Conservation (phyloP, 2,888 invertebrate genomes). For the Lasiommata megera region DNA sequence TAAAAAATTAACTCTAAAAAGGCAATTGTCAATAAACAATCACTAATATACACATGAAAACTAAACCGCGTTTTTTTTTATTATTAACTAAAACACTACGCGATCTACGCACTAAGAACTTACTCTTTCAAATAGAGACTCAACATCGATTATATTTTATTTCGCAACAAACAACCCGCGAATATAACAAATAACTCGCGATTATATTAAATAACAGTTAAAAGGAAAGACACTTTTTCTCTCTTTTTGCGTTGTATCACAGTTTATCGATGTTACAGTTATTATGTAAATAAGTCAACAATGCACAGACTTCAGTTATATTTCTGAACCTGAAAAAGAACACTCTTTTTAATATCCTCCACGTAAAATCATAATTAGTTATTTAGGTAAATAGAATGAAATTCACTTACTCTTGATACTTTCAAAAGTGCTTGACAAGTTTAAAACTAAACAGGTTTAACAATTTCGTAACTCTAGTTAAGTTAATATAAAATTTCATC, state of each 20-base stretch:
- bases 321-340: conserved; percentile 21
- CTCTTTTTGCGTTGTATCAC: conserved; percentile 37
- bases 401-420: no score
- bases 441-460: no score
- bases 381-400: not conserved
- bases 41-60: not conserved
- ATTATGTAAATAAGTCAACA: conserved; percentile 24
- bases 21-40: not conserved
- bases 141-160: conserved; percentile 62
- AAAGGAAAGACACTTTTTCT: conserved; percentile 25
- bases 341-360: not conserved
- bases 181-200: conserved; percentile 57
- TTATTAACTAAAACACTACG: conserved; percentile 8
- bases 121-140: conserved; percentile 67
- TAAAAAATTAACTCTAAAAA: not conserved
- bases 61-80: not conserved
- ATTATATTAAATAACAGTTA: conserved; percentile 33
- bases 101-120: conserved; percentile 41
- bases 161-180: conserved; percentile 70
- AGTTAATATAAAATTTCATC: no score
- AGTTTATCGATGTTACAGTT: conserved; percentile 31
- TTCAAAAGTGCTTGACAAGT: no score
- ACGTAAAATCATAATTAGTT: not conserved
- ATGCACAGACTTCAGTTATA: conserved; percentile 22
- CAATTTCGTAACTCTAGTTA: no score